Evolutionary conservation across 2,888 invertebrate genomes (phyloP), one percentile per base, ranked within the genome.

Genomic region (Frankliniella intonsa): DNA sequence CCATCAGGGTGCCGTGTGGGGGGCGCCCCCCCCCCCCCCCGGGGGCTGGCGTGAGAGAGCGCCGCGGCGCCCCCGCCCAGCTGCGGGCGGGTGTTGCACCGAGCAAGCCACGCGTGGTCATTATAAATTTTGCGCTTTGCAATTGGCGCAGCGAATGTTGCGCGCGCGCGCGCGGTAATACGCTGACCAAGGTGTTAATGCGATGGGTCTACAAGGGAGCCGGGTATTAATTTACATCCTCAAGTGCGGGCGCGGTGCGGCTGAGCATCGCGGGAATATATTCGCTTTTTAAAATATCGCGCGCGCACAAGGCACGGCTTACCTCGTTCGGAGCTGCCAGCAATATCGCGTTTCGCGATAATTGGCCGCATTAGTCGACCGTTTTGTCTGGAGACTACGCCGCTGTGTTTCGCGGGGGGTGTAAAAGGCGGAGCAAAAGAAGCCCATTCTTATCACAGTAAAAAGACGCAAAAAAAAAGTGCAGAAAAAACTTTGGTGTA

Each of bases 141-240:
- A 76, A 19, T 55, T 55, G 14, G 10, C 69, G 9, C 9, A 38
- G 38, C 38, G 38, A 38, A 38, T 38, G 3, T 38, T 38, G 69
- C 1, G 25, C 12, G 25, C 69, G 25, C 69, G 69, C 25, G 69
- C 12, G 69, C 69, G 69, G 25, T 76, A 76, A 76, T 76, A 25
- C 12, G 69, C 69, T 76, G 69, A 62, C 62, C 25, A 25, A 76
- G 69, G 69, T 76, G 69, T 76, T 76, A 76, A 76, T 76, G 69
- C 25, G 69, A 76, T 76, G 69, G 38, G 69, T 12, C 69, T 76
- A 76, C 69, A 76, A 22, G 69, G 22, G 69, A 62, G 69, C 25
- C 25, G 25, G 14, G 69, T 76, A 76, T 76, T 76, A 76, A 76
- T 76, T 76, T 76, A 76, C 69, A 76, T 76, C 25, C 25, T 76